These are phyloP conservation scores for Drymonia ruficornis DNA, from an alignment of 2,888 invertebrate genomes.

Conservation along the genomic window DNA sequence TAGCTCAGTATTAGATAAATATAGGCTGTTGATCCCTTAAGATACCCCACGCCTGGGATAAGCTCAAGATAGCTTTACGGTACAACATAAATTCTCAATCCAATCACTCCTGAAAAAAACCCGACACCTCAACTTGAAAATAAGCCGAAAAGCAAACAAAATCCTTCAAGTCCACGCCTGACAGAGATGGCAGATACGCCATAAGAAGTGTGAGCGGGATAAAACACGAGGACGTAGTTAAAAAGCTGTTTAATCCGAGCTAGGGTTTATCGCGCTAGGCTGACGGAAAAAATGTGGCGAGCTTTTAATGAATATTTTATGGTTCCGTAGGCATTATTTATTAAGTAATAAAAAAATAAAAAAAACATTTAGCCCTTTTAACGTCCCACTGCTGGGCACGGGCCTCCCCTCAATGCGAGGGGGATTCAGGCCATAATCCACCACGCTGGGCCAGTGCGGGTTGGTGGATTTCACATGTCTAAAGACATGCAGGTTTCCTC, in stretches of 20 bases:
- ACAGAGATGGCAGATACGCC: conserved; percentile 16
- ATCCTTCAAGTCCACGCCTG: conserved; percentile 14
- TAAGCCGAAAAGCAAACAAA: conserved; percentile 19
- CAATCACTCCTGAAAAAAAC: conserved; percentile 2
- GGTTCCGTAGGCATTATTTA: conserved; percentile 21
- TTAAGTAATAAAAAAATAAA: too few relatives aligned
- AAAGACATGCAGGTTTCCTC: too few relatives aligned
- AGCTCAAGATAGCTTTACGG: conserved; percentile 1
- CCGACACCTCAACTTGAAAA: conserved; percentile 1
- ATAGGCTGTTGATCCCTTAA: not conserved
- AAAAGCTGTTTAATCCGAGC: conserved; percentile 43
- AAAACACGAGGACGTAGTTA: conserved; percentile 33
- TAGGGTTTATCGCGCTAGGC: conserved; percentile 49
- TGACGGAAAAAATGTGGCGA: conserved; percentile 31
- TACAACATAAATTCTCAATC: conserved; percentile 2
- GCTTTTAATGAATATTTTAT: conserved; percentile 20
- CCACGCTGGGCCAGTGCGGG: too few relatives aligned
- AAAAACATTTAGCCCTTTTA: too few relatives aligned
- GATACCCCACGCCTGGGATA: not conserved
- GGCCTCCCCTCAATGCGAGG: too few relatives aligned
- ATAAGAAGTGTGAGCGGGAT: conserved; percentile 6
- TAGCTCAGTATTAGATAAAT: not conserved
- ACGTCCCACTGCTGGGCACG: too few relatives aligned
- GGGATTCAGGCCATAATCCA: too few relatives aligned
- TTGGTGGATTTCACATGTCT: too few relatives aligned